Base-by-base conservation (phyloP, 1,140 invertebrate species). In the Brachystomella parvula region DNA sequence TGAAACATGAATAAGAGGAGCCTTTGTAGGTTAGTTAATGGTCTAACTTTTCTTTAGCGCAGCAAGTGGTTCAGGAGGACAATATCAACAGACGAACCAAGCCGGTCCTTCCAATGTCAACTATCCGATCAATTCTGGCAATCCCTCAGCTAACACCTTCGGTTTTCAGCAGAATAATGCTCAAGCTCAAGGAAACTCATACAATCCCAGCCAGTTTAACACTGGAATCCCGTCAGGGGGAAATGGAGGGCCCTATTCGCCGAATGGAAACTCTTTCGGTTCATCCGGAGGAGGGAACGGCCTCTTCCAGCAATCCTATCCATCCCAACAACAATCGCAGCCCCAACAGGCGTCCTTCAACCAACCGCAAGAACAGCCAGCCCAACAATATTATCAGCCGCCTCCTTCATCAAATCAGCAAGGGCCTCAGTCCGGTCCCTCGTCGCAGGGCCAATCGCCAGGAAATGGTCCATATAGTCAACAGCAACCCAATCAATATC, bases 201-300 rank as follows among this genome's bases (percentile, higher is more conserved):
- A 63, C 53, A 44, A 57, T 68, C 28, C 24, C 33, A 19, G 29
- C 28, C 57, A 39, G 49, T 61, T 60, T 31, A 49, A 53, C 17
- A 12, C 29, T 29, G 21, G 59, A 61, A 3, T n/a, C 33, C 0
- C 47, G 21, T 19, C 33, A 39, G 58, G 44, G 21, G 35, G 59
- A 59, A 3, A 3, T 17, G 39, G 57, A 44, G 60, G 65, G 31
- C 30, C 69, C 69, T 32, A 66, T 71, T 56, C 47, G 69, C 26
- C 69, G 69, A 26, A 68, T 68, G 66, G 69, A 71, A 68, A 67
- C 69, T 47, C 59, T 71, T 65, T 63, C 66, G 56, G 49, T 71
- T 29, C 69, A 67, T 30, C 63, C 65, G 63, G 69, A 67, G 33
- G 63, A 47, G 35, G 60, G n/a, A 31, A 39, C 31, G 35, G 35